Evolutionary conservation across 2,797 vertebrate species (phyloP).

Genomic region (Syngnathus acus): DNA sequence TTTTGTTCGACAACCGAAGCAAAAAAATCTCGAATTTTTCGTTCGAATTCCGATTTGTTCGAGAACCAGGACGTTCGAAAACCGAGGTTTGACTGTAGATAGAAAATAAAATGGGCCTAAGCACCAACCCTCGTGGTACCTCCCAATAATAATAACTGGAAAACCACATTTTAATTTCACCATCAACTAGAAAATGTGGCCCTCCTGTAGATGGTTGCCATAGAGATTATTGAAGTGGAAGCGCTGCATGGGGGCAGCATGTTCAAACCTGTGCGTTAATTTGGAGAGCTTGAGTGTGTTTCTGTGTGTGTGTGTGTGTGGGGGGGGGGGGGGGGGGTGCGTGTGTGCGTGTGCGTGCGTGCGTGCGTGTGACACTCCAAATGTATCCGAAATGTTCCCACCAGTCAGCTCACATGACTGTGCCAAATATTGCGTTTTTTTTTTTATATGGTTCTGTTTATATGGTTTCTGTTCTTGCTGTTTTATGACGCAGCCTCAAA

Average conservation of each 20-base stretch:
- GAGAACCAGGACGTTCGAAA: too few relatives aligned
- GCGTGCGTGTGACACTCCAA: neutral
- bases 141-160: too few relatives aligned
- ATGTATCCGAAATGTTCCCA: neutral
- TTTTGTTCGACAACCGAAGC: too few relatives aligned
- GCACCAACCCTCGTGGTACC: too few relatives aligned
- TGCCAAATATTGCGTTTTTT: neutral
- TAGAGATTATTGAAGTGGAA: constrained; percentile 42
- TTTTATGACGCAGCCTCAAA: neutral
- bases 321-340: neutral
- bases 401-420: neutral
- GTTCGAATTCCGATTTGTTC: too few relatives aligned
- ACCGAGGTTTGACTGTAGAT: too few relatives aligned
- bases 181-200: neutral
- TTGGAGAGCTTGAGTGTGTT: neutral
- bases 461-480: neutral
- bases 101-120: too few relatives aligned
- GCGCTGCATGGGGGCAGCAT: constrained; percentile 17
- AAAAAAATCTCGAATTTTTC: too few relatives aligned
- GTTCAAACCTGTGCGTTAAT: constrained; percentile 8
- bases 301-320: neutral
- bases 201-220: constrained; percentile 41
- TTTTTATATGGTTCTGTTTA: neutral
- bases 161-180: too few relatives aligned
- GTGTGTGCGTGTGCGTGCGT: neutral